Base-by-base conservation (phyloP, 2,797 vertebrate species). In the Pteronotus mesoamericanus region DNA sequence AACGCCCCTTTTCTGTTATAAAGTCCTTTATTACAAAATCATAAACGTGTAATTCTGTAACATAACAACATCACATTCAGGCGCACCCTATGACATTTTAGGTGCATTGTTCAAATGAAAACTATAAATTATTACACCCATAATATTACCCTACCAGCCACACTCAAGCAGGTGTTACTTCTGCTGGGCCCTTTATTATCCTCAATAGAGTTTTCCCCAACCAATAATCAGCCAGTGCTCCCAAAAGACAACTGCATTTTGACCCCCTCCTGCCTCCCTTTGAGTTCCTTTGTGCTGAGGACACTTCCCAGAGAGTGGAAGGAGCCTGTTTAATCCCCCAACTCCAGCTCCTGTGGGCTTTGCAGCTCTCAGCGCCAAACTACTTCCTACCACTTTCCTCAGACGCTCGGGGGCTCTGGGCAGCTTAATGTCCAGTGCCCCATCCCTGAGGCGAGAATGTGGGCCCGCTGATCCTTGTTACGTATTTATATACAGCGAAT, bases 361-460 rank as follows among this genome's bases (percentile, higher is more conserved):
- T 26, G 46, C 21, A 24, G n/a, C 15, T 29, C 14, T 84, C 22
- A 44, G 22, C 22, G 18, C n/a, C 48, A 22, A 78, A 42, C 0
- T 87, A 51, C n/a, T 90, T 91, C 29, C 71, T 29, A 19, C 3
- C 34, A 53, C 89, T 93, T 89, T 79, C 2, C 86, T 44, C 9
- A 72, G 59, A 87, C 12, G 19, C 55, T 61, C 15, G 57, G 77
- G 37, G 72, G 5, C 37, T 86, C 48, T 51, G 57, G 44, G 44
- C 29, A 32, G 4, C 75, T 57, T 89, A 24, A 69, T 10, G 18
- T 44, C 74, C 75, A 59, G 66, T 53, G 26, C 18, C 57, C 42
- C 29, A 26, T 89, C 80, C 46, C 69, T 29, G 66, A n/a, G 37
- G 6, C 53, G 2, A 75, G 53, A 79, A 22, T 77, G 6, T 66